Evolutionary conservation across 2,888 invertebrate species (phyloP).

Genomic region (Philhelius pedissequus): DNA sequence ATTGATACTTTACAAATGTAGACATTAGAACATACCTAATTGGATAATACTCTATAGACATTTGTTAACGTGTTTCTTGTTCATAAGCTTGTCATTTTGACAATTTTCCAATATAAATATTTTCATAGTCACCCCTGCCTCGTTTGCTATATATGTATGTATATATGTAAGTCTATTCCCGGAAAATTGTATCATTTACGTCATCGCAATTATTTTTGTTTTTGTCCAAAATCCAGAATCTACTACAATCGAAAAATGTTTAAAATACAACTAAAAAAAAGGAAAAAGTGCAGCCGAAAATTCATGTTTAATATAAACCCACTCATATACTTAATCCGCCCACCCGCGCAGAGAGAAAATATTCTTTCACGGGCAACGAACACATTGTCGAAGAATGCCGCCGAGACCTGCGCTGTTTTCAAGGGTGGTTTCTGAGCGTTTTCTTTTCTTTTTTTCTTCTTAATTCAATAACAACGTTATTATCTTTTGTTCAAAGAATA

Average conservation of each 20-base stretch:
- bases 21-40: too few relatives aligned
- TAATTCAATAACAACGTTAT: slow-evolving; percentile 19
- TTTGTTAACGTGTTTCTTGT: background rate
- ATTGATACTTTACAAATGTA: too few relatives aligned
- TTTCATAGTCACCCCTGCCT: background rate
- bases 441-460: slow-evolving; percentile 3
- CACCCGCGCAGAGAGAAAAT: background rate
- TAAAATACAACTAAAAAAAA: background rate
- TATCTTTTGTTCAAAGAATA: slow-evolving; percentile 48
- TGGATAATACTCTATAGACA: background rate
- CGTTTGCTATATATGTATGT: background rate
- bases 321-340: background rate
- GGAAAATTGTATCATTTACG: background rate
- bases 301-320: background rate
- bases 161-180: background rate
- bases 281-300: background rate
- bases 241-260: background rate
- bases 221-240: background rate
- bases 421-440: slow-evolving; percentile 35
- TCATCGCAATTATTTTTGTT: background rate
- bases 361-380: slow-evolving; percentile 16
- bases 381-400: slow-evolving; percentile 26
- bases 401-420: background rate
- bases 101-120: background rate
- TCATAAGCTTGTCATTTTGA: background rate